Evolutionary conservation across 2,797 vertebrate species (phyloP).

Genomic region (Sciurus carolinensis): DNA sequence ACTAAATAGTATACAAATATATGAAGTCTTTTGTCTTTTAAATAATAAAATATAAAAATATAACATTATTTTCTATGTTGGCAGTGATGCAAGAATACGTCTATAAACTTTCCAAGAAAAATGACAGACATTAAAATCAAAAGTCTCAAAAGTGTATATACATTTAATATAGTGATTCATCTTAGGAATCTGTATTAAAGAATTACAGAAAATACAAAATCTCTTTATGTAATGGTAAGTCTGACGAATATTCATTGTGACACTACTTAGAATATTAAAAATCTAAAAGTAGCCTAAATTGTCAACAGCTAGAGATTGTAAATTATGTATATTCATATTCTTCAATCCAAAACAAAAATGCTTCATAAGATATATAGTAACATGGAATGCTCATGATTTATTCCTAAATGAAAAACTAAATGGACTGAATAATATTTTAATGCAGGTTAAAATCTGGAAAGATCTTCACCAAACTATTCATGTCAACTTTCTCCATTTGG

Average conservation of each 20-base stretch:
- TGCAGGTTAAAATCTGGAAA: background rate
- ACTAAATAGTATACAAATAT: background rate
- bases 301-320: background rate
- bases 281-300: constrained; percentile 25
- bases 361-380: background rate
- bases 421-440: background rate
- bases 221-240: background rate
- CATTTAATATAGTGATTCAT: constrained; percentile 11
- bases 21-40: background rate
- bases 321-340: background rate
- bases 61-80: background rate
- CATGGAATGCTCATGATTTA: background rate
- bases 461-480: background rate
- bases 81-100: background rate
- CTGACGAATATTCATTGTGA: background rate
- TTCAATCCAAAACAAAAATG: background rate
- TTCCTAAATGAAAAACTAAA: background rate
- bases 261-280: background rate
- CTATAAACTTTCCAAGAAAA: background rate
- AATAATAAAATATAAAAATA: background rate
- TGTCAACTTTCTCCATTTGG: background rate
- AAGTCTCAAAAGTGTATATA: background rate
- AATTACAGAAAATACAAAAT: background rate
- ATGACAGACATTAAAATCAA: constrained; percentile 22
- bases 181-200: background rate